Evolutionary conservation across 2,888 invertebrate species (phyloP).

Genomic region (Brachypalpus laphriformis): DNA sequence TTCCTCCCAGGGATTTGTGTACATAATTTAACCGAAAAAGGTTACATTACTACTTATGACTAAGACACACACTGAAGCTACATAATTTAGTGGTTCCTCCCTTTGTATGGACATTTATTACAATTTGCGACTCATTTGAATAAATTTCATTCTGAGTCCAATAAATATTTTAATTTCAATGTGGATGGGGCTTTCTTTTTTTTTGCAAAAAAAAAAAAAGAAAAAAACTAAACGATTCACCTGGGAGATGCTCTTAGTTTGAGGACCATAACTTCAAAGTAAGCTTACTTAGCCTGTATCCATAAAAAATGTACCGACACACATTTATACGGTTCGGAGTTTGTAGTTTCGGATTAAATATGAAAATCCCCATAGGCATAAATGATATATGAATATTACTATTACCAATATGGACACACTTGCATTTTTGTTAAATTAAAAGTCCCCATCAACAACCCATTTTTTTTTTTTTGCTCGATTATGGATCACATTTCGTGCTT

Average conservation of each 20-base stretch:
- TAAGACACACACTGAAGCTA: not conserved
- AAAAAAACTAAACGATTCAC: too few relatives aligned
- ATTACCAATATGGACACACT: not conserved
- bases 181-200: not conserved
- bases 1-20: not conserved
- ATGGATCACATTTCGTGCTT: constrained; percentile 22
- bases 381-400: too few relatives aligned
- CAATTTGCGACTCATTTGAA: constrained; percentile 39
- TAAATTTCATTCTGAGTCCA: constrained; percentile 32
- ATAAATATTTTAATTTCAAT: constrained; percentile 57
- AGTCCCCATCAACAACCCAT: not conserved
- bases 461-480: not conserved
- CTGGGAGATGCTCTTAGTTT: constrained; percentile 19
- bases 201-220: not conserved
- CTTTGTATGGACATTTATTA: constrained; percentile 24
- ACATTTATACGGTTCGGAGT: too few relatives aligned
- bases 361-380: not conserved
- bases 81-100: constrained; percentile 22
- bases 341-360: not conserved
- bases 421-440: constrained; percentile 17
- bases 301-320: too few relatives aligned
- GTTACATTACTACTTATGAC: not conserved
- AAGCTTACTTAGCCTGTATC: not conserved
- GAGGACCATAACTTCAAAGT: constrained; percentile 13
- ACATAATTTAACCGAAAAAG: constrained; percentile 15